These are phyloP conservation scores for Amiota mariae DNA, from an alignment of 2,888 invertebrate species.

Conservation along the genomic window DNA sequence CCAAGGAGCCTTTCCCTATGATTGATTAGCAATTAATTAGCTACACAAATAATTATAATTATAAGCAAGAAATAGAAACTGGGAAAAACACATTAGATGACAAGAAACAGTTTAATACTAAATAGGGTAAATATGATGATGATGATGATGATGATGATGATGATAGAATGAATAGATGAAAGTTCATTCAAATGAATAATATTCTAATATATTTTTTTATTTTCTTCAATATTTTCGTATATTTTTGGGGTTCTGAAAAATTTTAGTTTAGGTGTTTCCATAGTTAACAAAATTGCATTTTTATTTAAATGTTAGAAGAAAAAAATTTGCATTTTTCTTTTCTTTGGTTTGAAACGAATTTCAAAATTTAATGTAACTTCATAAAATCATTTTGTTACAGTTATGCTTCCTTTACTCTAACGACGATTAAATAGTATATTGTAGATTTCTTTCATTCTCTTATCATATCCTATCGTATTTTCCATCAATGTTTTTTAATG, in stretches of 20 bases:
- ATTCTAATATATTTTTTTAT: no score
- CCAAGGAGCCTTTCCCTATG: constrained; percentile 49
- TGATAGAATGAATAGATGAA: no score
- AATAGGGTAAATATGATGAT: no score
- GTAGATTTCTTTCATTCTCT: constrained; percentile 12
- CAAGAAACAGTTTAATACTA: no score
- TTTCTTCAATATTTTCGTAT: no score
- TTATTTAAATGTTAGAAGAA: constrained; percentile 15
- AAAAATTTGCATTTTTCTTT: constrained; percentile 60
- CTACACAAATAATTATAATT: constrained; percentile 71
- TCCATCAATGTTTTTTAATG: constrained; percentile 54
- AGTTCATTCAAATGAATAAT: no score
- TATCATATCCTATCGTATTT: background rate
- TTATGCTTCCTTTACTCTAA: background rate
- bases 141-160: no score
- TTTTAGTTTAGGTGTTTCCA: no score
- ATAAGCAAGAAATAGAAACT: constrained; percentile 46
- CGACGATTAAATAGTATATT: background rate
- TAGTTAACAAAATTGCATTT: background rate
- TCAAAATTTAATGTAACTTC: constrained; percentile 45
- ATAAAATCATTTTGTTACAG: constrained; percentile 19
- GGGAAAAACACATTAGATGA: no score
- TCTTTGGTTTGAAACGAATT: constrained; percentile 63
- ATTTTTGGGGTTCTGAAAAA: no score
- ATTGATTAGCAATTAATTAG: constrained; percentile 73